Percentiles rank a stretch among this genome's conserved stretches.
phyloP scores from a whole-genome alignment of 2,888 invertebrate species.

The Xanthia togata region DNA sequence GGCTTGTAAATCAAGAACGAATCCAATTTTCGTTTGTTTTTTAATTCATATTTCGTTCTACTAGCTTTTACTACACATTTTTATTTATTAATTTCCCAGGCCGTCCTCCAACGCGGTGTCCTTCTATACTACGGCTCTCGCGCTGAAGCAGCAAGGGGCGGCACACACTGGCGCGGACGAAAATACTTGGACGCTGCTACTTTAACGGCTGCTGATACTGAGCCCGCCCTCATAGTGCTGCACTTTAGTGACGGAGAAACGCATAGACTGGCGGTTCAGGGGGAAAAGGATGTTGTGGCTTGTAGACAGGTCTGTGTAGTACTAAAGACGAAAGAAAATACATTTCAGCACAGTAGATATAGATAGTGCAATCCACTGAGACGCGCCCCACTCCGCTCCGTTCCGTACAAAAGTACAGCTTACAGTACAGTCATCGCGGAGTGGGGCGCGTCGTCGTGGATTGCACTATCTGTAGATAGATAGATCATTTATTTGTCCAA shows the following conservation, averaged over 20 bases:
- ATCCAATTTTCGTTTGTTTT: too few relatives aligned
- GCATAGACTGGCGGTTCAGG: constrained; percentile 88
- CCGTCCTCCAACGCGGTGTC: constrained; percentile 92
- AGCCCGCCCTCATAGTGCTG: constrained; percentile 87
- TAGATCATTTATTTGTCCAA: too few relatives aligned
- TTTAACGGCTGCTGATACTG: constrained; percentile 82
- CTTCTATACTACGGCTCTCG: constrained; percentile 91
- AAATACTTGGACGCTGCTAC: constrained; percentile 92
- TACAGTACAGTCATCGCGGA: too few relatives aligned
- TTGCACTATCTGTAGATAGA: too few relatives aligned
- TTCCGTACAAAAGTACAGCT: too few relatives aligned
- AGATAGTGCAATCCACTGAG: too few relatives aligned
- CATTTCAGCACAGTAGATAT: too few relatives aligned
- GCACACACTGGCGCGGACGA: constrained; percentile 90
- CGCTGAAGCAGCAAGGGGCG: constrained; percentile 91
- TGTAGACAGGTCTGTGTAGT: constrained; percentile 81
- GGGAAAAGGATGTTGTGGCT: constrained; percentile 78
- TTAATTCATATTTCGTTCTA: background rate
- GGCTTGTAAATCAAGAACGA: too few relatives aligned
- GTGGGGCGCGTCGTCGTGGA: too few relatives aligned
- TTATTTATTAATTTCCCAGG: constrained; percentile 74
- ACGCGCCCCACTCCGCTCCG: too few relatives aligned
- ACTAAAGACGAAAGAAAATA: background rate
- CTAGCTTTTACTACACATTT: background rate
- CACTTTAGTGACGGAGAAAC: constrained; percentile 91